phyloP scores from a whole-genome alignment of 2,797 vertebrate genomes.

The Phrynocephalus guinanensis region DNA sequence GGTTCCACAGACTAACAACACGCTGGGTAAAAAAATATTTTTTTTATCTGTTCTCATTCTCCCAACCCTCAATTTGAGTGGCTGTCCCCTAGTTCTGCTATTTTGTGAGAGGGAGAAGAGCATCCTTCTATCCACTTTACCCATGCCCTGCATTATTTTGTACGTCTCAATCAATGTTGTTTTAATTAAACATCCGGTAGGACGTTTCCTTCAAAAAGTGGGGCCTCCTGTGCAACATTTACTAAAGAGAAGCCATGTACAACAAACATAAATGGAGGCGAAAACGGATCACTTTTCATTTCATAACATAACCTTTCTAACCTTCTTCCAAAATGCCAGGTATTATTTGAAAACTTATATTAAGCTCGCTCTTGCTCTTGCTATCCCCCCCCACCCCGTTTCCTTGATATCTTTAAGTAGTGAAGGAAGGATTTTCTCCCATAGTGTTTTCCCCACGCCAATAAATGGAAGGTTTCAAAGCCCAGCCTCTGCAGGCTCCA shows the following conservation, averaged over 20 bases:
- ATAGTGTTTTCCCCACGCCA: background rate
- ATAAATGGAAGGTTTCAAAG: background rate
- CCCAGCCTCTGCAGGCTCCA: background rate
- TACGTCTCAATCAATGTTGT: background rate
- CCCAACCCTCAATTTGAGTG: no score
- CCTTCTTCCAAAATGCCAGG: constrained; percentile 24
- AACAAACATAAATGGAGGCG: constrained; percentile 2
- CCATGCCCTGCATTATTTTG: no score
- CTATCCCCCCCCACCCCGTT: background rate
- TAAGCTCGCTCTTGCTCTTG: background rate
- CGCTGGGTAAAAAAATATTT: no score
- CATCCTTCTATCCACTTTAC: no score
- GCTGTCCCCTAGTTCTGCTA: no score
- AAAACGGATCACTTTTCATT: constrained; percentile 18
- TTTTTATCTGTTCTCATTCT: no score
- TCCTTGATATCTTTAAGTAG: background rate
- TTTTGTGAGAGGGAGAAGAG: no score
- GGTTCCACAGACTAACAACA: no score
- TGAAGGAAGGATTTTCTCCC: background rate
- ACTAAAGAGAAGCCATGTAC: constrained; percentile 11
- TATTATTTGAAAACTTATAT: constrained; percentile 13
- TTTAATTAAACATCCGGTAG: constrained; percentile 22
- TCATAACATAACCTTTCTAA: constrained; percentile 19
- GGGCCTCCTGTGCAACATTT: constrained; percentile 20
- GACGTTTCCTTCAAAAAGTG: background rate